Conservation (phyloP, 2,888 invertebrate genomes). For the Brenthis daphne region DNA sequence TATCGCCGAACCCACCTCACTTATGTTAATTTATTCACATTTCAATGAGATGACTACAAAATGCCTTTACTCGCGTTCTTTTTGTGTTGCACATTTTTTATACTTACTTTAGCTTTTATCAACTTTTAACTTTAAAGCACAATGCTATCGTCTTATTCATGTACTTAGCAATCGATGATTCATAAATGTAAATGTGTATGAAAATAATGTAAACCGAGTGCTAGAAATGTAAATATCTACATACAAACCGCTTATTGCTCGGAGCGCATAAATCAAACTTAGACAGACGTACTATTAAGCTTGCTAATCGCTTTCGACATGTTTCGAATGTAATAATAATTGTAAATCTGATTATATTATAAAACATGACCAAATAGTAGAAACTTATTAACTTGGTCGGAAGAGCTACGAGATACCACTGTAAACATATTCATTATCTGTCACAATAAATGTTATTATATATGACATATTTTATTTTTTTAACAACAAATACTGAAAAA, state of each 20-base stretch:
- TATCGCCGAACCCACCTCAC: conserved; percentile 53
- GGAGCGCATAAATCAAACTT: conserved; percentile 36
- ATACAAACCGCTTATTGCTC: conserved; percentile 33
- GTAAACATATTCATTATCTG: neutral
- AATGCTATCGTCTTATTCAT: conserved; percentile 15
- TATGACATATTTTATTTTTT: no score
- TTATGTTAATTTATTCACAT: conserved; percentile 77
- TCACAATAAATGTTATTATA: no score
- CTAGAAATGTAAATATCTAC: conserved; percentile 36
- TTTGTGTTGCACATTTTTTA: conserved; percentile 14
- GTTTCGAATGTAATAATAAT: conserved; percentile 29
- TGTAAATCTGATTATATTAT: conserved; percentile 26
- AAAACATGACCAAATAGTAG: conserved; percentile 10
- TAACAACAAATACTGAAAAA: no score
- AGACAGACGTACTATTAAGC: conserved; percentile 38
- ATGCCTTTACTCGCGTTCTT: conserved; percentile 45
- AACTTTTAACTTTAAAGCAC: neutral
- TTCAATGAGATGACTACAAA: conserved; percentile 68
- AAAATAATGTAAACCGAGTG: conserved; percentile 35
- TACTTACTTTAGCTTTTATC: conserved; percentile 3
- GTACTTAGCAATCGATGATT: conserved; percentile 24
- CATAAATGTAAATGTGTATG: conserved; percentile 35
- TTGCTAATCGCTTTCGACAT: conserved; percentile 39
- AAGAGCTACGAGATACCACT: neutral
- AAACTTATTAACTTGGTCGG: conserved; percentile 5